phyloP scores from a whole-genome alignment of 1,140 invertebrate genomes.

The Coelopa frigida region DNA sequence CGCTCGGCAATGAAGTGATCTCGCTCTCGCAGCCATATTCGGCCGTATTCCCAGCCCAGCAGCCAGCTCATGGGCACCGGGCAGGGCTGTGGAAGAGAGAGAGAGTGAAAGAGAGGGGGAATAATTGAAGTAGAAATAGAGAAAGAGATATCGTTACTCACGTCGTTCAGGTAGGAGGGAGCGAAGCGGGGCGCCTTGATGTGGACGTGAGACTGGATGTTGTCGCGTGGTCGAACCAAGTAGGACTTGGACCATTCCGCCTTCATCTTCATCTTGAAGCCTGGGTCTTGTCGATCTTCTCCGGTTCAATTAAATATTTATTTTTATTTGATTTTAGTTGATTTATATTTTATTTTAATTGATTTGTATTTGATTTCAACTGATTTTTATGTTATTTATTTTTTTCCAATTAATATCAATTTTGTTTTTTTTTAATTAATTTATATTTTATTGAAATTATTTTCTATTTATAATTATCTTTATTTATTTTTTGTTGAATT shows the following conservation, averaged over 20 bases:
- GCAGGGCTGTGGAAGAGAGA: conserved; percentile 5
- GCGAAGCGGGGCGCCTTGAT: conserved; percentile 15
- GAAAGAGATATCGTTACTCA: conserved; percentile 4
- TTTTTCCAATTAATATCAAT: neutral
- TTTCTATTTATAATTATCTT: no score
- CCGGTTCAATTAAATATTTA: no score
- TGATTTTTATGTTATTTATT: neutral
- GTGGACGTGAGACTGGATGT: conserved; percentile 10
- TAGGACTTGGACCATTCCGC: conserved; percentile 13
- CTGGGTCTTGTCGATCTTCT: no score
- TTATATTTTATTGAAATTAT: no score
- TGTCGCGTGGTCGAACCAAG: conserved; percentile 7
- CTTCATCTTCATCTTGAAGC: conserved; percentile 11
- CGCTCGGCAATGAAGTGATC: conserved; percentile 14
- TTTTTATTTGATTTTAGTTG: neutral
- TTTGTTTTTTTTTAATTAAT: conserved; percentile 1
- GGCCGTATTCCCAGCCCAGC: conserved; percentile 25
- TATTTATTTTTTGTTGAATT: no score
- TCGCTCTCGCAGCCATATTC: conserved; percentile 28
- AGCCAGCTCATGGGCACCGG: conserved; percentile 11
- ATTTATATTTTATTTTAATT: neutral
- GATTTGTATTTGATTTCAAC: neutral
- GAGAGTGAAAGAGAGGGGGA: neutral
- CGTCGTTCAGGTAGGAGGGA: conserved; percentile 20
- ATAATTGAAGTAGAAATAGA: neutral